Evolutionary conservation across 2,797 vertebrate species (phyloP).

Genomic region (Helarctos malayanus): DNA sequence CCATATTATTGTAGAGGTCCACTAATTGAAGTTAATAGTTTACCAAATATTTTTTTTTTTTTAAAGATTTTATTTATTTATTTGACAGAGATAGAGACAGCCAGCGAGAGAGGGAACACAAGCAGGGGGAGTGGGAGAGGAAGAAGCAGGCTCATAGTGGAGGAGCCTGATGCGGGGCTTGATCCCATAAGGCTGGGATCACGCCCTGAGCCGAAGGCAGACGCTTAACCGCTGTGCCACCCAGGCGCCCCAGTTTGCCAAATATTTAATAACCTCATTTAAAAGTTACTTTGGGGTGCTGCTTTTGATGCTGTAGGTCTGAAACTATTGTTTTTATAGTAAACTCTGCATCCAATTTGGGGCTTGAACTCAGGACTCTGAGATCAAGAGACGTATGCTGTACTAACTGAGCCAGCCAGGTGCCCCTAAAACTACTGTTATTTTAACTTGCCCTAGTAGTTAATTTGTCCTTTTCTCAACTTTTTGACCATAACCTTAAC

Average conservation of each 20-base stretch:
- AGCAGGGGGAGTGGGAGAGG: too few relatives aligned
- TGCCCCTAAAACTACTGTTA: conserved; percentile 37
- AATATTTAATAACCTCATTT: conserved; percentile 33
- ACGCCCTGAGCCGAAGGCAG: too few relatives aligned
- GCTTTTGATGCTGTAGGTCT: background rate
- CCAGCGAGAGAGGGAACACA: too few relatives aligned
- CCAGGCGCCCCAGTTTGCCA: background rate
- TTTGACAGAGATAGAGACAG: too few relatives aligned
- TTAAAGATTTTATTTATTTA: too few relatives aligned
- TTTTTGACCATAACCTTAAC: background rate
- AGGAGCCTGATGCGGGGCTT: too few relatives aligned
- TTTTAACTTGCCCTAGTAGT: background rate
- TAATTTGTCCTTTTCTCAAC: background rate
- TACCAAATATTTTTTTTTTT: background rate
- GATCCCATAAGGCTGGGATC: too few relatives aligned
- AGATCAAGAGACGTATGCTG: background rate
- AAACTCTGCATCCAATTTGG: background rate
- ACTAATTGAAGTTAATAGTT: background rate
- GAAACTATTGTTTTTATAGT: conserved; percentile 40
- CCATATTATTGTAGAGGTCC: background rate
- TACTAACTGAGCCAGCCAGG: background rate
- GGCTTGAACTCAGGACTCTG: background rate
- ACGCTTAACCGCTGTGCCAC: too few relatives aligned
- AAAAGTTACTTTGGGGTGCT: background rate
- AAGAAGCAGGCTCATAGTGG: too few relatives aligned